Evolutionary conservation across 2,888 invertebrate genomes (phyloP).

Genomic region (Microdon myrmicae): DNA sequence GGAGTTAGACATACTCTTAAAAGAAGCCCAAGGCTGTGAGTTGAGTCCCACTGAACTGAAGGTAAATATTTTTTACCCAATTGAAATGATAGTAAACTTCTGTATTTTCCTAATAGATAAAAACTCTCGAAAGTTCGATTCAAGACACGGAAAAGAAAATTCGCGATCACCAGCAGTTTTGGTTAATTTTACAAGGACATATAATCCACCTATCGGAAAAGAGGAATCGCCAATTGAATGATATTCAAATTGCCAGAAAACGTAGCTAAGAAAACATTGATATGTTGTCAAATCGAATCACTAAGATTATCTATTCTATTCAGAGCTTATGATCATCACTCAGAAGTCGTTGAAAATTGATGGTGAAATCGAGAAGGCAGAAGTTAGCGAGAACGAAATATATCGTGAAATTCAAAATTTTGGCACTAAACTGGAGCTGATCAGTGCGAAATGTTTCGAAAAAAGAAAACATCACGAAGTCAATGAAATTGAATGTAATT

Average conservation of each 20-base stretch:
- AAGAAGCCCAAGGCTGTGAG: constrained; percentile 67
- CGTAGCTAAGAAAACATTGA: constrained; percentile 68
- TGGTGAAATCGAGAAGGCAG: constrained; percentile 72
- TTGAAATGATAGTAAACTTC: constrained; percentile 69
- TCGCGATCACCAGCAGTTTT: constrained; percentile 75
- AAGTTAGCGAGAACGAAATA: constrained; percentile 70
- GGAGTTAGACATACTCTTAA: constrained; percentile 68
- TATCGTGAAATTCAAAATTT: constrained; percentile 72
- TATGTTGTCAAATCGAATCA: too few relatives aligned
- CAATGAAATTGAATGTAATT: constrained; percentile 70
- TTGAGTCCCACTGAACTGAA: constrained; percentile 53
- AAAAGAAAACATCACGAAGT: constrained; percentile 69
- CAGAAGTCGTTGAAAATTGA: constrained; percentile 79
- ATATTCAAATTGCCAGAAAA: constrained; percentile 77
- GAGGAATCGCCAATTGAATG: constrained; percentile 74
- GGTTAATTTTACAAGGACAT: constrained; percentile 81
- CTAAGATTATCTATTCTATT: too few relatives aligned
- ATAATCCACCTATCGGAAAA: constrained; percentile 77
- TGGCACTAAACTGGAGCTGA: constrained; percentile 72
- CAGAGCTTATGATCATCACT: constrained; percentile 71
- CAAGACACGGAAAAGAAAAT: constrained; percentile 72
- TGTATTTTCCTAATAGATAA: constrained; percentile 67
- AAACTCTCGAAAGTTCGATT: constrained; percentile 74
- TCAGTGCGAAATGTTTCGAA: constrained; percentile 70
- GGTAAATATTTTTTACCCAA: constrained; percentile 20